These are phyloP conservation scores for Morelia viridis DNA, from an alignment of 2,797 vertebrate genomes.

Conservation along the genomic window DNA sequence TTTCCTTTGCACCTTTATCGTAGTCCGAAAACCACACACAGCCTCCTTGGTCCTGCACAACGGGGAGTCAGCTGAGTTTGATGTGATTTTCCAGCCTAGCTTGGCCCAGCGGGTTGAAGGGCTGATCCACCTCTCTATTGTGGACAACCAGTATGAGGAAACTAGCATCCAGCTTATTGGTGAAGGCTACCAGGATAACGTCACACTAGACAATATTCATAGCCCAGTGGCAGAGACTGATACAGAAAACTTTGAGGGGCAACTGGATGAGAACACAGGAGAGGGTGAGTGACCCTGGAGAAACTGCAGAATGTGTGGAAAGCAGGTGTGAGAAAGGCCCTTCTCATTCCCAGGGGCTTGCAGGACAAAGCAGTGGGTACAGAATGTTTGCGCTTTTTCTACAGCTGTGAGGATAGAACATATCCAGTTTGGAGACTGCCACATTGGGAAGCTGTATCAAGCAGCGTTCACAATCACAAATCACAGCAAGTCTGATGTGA, in stretches of 20 bases:
- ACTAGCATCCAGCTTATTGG: slow-evolving; percentile 76
- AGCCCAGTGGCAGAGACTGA: slow-evolving; percentile 22
- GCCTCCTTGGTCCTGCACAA: slow-evolving; percentile 70
- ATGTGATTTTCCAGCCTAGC: slow-evolving; percentile 78
- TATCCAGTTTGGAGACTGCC: slow-evolving; percentile 84
- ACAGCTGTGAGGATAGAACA: slow-evolving; percentile 73
- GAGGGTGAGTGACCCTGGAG: slow-evolving; percentile 63
- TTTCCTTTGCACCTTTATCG: not conserved
- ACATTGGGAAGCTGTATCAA: slow-evolving; percentile 67
- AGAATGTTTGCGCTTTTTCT: slow-evolving; percentile 1
- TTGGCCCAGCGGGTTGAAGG: slow-evolving; percentile 69
- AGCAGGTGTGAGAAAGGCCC: not conserved
- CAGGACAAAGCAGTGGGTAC: not conserved
- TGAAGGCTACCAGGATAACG: slow-evolving; percentile 81
- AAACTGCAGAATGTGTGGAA: not conserved
- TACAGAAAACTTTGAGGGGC: not conserved
- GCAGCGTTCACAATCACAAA: slow-evolving; percentile 86
- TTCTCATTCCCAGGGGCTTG: not conserved
- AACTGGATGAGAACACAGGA: slow-evolving; percentile 56
- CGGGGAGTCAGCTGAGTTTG: slow-evolving; percentile 73
- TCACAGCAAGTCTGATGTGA: slow-evolving; percentile 72
- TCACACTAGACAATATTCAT: slow-evolving; percentile 82
- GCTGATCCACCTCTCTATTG: slow-evolving; percentile 74
- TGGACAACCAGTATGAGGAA: slow-evolving; percentile 78
- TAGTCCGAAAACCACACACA: slow-evolving; percentile 70